Conservation (phyloP, 1,140 invertebrate genomes). For the Ceratina australensis region DNA sequence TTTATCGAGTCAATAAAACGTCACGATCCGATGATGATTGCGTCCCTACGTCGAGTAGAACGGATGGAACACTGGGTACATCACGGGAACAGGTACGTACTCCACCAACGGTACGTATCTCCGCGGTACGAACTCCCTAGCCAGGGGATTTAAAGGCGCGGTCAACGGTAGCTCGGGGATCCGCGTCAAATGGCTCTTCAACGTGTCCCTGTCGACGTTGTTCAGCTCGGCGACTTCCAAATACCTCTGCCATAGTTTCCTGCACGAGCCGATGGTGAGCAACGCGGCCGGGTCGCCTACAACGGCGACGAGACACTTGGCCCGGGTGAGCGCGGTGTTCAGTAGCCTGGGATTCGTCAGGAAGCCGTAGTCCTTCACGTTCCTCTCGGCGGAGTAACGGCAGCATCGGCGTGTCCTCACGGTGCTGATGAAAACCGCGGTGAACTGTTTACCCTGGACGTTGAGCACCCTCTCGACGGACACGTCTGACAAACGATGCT, state of each 20-base stretch:
- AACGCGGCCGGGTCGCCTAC: conserved; percentile 93
- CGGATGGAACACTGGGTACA: conserved; percentile 55
- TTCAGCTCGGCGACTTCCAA: conserved; percentile 87
- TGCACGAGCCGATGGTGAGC: conserved; percentile 90
- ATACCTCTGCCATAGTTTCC: conserved; percentile 91
- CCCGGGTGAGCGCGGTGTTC: conserved; percentile 93
- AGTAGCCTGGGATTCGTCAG: conserved; percentile 91
- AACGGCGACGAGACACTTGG: conserved; percentile 92
- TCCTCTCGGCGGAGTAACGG: conserved; percentile 75
- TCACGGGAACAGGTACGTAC: conserved; percentile 60
- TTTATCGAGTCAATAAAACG: not conserved
- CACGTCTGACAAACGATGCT: conserved; percentile 86
- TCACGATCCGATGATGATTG: not conserved
- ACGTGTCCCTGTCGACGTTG: conserved; percentile 86
- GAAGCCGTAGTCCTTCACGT: conserved; percentile 90
- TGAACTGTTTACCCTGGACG: conserved; percentile 94
- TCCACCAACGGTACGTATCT: conserved; percentile 67
- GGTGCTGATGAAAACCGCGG: conserved; percentile 91
- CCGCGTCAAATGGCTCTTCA: conserved; percentile 85
- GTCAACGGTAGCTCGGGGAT: conserved; percentile 84
- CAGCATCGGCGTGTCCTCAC: conserved; percentile 89
- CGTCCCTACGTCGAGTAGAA: not conserved
- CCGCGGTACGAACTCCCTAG: conserved; percentile 89
- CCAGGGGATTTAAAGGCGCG: conserved; percentile 90
- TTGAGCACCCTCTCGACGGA: conserved; percentile 93